Base-by-base conservation (phyloP, 2,888 invertebrate species). In the Caenorhabditis parvicauda region DNA sequence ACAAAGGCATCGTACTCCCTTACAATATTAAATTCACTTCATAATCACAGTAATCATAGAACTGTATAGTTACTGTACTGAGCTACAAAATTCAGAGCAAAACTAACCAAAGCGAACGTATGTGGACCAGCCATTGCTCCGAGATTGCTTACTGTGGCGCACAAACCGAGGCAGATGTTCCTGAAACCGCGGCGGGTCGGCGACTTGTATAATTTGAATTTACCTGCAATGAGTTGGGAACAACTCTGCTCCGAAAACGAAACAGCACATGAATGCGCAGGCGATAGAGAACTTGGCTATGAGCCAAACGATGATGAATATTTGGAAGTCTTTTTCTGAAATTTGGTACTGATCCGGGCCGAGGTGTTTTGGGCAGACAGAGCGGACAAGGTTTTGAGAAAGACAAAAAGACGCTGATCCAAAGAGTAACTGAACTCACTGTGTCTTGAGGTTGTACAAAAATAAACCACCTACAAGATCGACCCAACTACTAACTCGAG, bases 171-270 rank as follows among this genome's bases (percentile, higher is more conserved):
- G 48, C 72, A 70, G 21, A 72, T 68, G 50, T 60, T 67, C 37
- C 64, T 48, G 54, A 39, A 51, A 46, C 6, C 7, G 22, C 14
- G 12, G 27, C 12, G 12, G 1, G 41, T 28, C 6, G 24, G 6
- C 7, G 12, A 7, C 2, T 24, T 2, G 27, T n/a, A 39, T 9
- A 24, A 32, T 4, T 9, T 32, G 21, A 14, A 17, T 51, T 17
- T n/a, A 56, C 39, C 70, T 59, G 47, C 65, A 59, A 42, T 55
- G 57, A 9, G 73, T 73, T 5, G 76, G 75, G 37, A 77, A 76
- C 25, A 73, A 28, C 44, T 76, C 76, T 3, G 66, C 65, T 7
- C 74, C 75, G 43, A 71, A 76, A 25, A 75, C 75, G 29, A 76
- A 77, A 39, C 75, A 74, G 25, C 70, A 51, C 59, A 73, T 74